phyloP scores from a whole-genome alignment of 1,140 invertebrate species.

The Leptinotarsa texana region DNA sequence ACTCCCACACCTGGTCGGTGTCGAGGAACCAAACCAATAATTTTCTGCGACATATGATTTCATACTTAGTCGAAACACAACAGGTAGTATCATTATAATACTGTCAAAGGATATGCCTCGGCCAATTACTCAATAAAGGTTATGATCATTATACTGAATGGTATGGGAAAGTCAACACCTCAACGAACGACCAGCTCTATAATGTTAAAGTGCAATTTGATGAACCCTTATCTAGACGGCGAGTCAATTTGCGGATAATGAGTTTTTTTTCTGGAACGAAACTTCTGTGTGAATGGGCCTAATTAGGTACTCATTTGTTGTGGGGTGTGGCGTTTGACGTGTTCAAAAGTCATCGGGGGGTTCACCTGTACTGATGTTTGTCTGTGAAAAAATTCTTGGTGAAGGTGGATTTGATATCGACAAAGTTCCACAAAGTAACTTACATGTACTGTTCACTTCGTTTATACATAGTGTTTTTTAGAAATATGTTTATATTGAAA shows the following conservation, averaged over 20 bases:
- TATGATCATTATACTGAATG: conserved; percentile 16
- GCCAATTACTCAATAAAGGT: conserved; percentile 21
- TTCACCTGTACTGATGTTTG: no score
- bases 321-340: no score
- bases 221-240: background rate
- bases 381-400: no score
- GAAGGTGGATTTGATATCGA: no score
- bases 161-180: conserved; percentile 18
- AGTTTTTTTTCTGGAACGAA: conserved; percentile 18
- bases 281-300: conserved; percentile 12
- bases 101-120: conserved; percentile 10
- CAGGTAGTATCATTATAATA: conserved; percentile 21
- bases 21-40: conserved; percentile 15
- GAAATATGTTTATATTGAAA: no score
- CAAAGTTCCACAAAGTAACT: no score
- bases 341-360: no score
- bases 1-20: conserved; percentile 13
- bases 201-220: conserved; percentile 20
- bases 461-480: no score
- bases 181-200: background rate
- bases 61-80: background rate
- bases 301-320: conserved; percentile 1
- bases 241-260: conserved; percentile 17
- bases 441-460: no score
- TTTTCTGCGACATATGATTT: conserved; percentile 15